These are phyloP conservation scores for Lochmaea capreae DNA, from an alignment of 2,888 invertebrate genomes.

Conservation along the genomic window DNA sequence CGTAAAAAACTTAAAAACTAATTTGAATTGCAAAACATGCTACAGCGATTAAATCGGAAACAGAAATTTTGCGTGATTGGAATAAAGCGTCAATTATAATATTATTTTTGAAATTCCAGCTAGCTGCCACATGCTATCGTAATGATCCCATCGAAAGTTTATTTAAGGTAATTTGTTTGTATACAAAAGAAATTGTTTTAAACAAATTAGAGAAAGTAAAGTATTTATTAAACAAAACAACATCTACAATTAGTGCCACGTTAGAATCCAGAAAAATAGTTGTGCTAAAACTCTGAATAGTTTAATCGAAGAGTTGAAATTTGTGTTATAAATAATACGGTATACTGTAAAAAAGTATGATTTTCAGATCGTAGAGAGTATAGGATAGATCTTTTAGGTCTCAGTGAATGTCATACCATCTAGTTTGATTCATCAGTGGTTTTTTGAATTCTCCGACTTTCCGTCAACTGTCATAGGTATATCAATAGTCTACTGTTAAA, in stretches of 20 bases:
- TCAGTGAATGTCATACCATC: too few species aligned
- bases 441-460: too few species aligned
- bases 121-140: not conserved
- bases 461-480: too few species aligned
- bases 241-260: constrained; percentile 2
- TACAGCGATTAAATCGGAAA: not conserved
- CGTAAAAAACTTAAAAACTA: not conserved
- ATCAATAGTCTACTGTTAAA: too few species aligned
- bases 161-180: constrained; percentile 4
- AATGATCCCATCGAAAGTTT: not conserved
- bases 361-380: too few species aligned
- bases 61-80: constrained; percentile 1
- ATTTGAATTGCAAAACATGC: not conserved
- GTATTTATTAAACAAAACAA: not conserved
- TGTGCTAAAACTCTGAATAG: not conserved
- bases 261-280: not conserved
- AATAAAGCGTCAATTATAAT: constrained; percentile 1
- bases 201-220: not conserved
- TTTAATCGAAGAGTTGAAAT: too few species aligned
- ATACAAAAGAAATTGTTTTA: not conserved
- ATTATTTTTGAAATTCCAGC: not conserved
- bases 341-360: too few species aligned
- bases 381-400: too few species aligned
- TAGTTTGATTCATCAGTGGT: too few species aligned
- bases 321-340: too few species aligned